Evolutionary conservation across 2,797 vertebrate species (phyloP).

Genomic region (Acrossocheilus wenchowensis): DNA sequence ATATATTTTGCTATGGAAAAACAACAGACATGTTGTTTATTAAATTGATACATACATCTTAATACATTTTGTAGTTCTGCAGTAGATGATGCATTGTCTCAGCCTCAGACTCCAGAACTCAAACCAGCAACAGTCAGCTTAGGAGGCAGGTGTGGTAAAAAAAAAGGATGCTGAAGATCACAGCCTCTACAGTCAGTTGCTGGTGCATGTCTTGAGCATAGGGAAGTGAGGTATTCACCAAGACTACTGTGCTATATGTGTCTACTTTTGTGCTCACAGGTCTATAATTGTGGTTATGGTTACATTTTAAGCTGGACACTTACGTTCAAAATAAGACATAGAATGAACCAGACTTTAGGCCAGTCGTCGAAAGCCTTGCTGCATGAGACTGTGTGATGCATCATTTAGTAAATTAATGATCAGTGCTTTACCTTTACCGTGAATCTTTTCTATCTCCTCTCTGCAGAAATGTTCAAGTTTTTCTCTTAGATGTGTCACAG

Average conservation of each 20-base stretch:
- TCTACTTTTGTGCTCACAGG: background rate
- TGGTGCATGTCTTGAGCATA: no score
- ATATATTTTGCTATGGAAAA: background rate
- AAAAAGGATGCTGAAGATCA: no score
- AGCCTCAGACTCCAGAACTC: background rate
- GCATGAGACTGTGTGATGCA: background rate
- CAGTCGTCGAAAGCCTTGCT: background rate
- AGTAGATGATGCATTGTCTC: background rate
- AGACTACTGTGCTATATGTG: background rate
- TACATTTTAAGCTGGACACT: background rate
- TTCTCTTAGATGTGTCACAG: background rate
- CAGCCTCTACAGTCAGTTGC: no score
- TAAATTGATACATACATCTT: background rate
- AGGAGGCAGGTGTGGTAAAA: background rate
- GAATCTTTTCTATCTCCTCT: background rate
- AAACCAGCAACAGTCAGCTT: background rate
- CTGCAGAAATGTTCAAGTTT: background rate
- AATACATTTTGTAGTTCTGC: background rate
- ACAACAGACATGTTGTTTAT: background rate
- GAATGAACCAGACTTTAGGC: background rate
- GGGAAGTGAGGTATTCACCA: background rate
- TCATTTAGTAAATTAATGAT: background rate
- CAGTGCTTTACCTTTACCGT: background rate
- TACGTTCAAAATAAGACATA: background rate
- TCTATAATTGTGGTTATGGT: background rate